Evolutionary conservation across 2,797 vertebrate species (phyloP).

Genomic region (Danio aesculapii): DNA sequence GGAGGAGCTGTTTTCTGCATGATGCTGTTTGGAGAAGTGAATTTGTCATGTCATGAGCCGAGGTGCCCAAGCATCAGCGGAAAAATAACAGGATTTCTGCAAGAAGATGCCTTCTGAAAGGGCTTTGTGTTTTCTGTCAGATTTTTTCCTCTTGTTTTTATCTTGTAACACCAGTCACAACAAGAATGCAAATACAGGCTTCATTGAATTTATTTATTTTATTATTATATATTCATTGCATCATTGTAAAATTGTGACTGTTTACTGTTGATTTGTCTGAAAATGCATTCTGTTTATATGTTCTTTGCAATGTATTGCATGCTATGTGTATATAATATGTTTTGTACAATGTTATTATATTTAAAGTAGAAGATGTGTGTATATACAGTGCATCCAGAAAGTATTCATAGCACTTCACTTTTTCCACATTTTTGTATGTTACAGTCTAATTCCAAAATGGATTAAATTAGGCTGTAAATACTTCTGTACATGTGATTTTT

Average conservation of each 20-base stretch:
- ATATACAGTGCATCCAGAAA: too few relatives aligned
- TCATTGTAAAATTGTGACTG: not conserved
- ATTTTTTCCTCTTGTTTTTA: not conserved
- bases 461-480: too few relatives aligned
- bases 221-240: not conserved
- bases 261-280: not conserved
- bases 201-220: not conserved
- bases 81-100: constrained; percentile 22
- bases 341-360: too few relatives aligned
- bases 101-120: not conserved
- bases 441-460: too few relatives aligned
- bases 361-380: too few relatives aligned
- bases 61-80: not conserved
- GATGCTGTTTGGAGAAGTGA: not conserved
- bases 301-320: too few relatives aligned
- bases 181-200: not conserved
- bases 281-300: not conserved
- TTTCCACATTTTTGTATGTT: too few relatives aligned
- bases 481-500: too few relatives aligned
- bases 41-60: not conserved
- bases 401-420: too few relatives aligned
- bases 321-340: too few relatives aligned
- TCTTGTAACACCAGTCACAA: not conserved
- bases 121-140: not conserved
- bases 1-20: not conserved